Conservation (phyloP, 2,888 invertebrate genomes). For the Arrhopalites spinosus region DNA sequence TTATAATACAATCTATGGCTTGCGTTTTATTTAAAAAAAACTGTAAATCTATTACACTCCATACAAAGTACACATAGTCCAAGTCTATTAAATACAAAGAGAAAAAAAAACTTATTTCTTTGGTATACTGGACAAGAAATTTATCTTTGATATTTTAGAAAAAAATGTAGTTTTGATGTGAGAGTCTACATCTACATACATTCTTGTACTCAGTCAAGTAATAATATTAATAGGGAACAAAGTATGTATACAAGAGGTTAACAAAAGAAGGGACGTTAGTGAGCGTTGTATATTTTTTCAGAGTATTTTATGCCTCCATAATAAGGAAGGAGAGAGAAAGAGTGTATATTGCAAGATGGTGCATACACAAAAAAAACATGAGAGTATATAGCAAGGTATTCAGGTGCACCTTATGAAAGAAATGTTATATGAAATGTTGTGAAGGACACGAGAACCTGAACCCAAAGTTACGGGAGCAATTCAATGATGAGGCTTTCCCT, state of each 20-base stretch:
- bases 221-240: constrained; percentile 8
- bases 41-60: background rate
- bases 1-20: background rate
- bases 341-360: background rate
- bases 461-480: constrained; percentile 16
- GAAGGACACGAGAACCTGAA: background rate
- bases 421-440: background rate
- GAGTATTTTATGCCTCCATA: background rate
- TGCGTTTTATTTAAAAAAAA: no score
- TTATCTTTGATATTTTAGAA: no score
- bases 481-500: constrained; percentile 44
- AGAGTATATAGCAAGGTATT: constrained; percentile 8
- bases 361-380: background rate
- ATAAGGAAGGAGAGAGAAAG: background rate
- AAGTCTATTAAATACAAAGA: background rate
- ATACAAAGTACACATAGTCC: background rate
- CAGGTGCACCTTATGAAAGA: background rate
- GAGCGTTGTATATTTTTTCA: background rate
- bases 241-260: background rate
- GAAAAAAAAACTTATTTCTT: background rate
- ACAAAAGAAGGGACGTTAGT: background rate
- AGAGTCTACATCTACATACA: background rate
- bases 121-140: background rate
- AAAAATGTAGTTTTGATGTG: background rate
- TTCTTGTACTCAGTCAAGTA: no score